phyloP scores from a whole-genome alignment of 2,888 invertebrate genomes.

The Entomobrya multifasciata region DNA sequence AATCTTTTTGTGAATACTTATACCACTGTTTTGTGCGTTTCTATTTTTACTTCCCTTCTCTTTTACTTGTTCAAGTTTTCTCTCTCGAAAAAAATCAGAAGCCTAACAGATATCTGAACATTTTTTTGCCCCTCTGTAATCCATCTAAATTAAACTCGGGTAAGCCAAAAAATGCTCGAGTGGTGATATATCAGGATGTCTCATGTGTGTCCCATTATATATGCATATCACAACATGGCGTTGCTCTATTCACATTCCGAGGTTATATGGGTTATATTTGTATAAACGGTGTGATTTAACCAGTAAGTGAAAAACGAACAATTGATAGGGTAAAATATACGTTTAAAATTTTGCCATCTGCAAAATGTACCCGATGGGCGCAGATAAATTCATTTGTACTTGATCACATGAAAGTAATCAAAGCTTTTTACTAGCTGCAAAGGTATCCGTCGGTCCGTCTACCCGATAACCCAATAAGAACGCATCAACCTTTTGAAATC shows the following conservation, averaged over 20 bases:
- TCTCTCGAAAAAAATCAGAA: neutral
- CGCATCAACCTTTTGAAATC: no score
- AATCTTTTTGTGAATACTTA: conserved; percentile 24
- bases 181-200: conserved; percentile 47
- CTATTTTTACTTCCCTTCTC: neutral
- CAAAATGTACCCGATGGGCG: conserved; percentile 26
- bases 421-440: no score
- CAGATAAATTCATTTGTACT: conserved; percentile 45
- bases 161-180: conserved; percentile 12
- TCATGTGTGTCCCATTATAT: conserved; percentile 31
- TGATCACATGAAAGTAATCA: conserved; percentile 13
- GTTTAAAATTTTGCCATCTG: conserved; percentile 32
- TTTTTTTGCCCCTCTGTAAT: conserved; percentile 55
- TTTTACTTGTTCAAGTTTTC: conserved; percentile 1
- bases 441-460: no score
- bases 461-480: no score
- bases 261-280: neutral
- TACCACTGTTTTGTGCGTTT: neutral
- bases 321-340: conserved; percentile 26
- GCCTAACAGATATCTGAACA: no score
- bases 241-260: conserved; percentile 15
- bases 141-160: conserved; percentile 59
- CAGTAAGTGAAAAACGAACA: conserved; percentile 7
- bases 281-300: conserved; percentile 40
- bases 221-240: neutral